Conservation (phyloP, 1,140 invertebrate species). For the Lordiphosa stackelbergi region DNA sequence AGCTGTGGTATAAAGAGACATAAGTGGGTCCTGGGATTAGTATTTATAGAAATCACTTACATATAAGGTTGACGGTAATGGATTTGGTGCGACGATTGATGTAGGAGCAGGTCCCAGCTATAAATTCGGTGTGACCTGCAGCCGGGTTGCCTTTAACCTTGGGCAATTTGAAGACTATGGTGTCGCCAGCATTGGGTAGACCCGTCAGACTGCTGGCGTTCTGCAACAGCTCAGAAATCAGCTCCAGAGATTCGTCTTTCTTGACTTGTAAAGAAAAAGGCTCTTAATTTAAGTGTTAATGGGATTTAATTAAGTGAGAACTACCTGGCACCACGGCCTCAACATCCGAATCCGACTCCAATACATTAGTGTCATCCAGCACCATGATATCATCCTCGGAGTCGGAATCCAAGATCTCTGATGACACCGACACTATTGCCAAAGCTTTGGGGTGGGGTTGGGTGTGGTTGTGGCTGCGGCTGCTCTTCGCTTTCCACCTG, state of each 20-base stretch:
- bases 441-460: background rate
- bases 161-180: slow-evolving; percentile 41
- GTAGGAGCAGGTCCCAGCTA: slow-evolving; percentile 42
- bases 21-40: background rate
- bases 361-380: slow-evolving; percentile 41
- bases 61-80: slow-evolving; percentile 29
- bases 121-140: slow-evolving; percentile 11
- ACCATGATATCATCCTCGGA: slow-evolving; percentile 60
- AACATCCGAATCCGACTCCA: slow-evolving; percentile 38
- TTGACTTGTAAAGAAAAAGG: background rate
- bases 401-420: slow-evolving; percentile 24
- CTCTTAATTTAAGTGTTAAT: no score
- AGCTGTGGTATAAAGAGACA: slow-evolving; percentile 6
- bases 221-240: slow-evolving; percentile 26
- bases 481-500: background rate
- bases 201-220: slow-evolving; percentile 12
- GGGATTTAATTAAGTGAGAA: background rate
- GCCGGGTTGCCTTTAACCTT: slow-evolving; percentile 5
- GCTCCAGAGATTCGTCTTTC: background rate
- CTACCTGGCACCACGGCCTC: slow-evolving; percentile 14
- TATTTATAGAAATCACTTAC: slow-evolving; percentile 8
- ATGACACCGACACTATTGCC: background rate
- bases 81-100: slow-evolving; percentile 48
- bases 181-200: slow-evolving; percentile 38
- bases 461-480: no score